Base-by-base conservation (phyloP, 2,113 vertebrate genomes). In the Channa maculata region DNA sequence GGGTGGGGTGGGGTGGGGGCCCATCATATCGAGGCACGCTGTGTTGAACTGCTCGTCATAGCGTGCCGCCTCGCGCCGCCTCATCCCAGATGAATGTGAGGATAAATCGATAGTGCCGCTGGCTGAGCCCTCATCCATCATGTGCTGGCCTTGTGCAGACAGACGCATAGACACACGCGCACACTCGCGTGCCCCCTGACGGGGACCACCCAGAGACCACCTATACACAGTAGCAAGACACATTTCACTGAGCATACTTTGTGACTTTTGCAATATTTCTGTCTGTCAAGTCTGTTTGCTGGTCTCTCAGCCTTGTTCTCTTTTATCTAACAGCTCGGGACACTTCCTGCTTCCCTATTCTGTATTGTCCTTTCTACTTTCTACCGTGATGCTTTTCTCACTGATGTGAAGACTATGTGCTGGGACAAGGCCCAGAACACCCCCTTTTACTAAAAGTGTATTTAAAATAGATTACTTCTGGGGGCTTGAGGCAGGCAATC, bases 401-500 rank as follows among this genome's bases (percentile, higher is more conserved):
- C 88, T 89, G 90, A 90, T 43, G 84, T 81, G 90, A 94, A 92
- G 91, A 91, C 86, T 91, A 80, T n/a, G 2, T 1, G 73, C 71
- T 80, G 71, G 83, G 86, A 84, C 70, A 71, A 65, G 58, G 58
- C 61, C 75, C 14, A 53, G 87, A 75, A 44, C 86, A 80, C 60
- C 50, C 57, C 82, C 43, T 79, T 82, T 92, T 88, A 84, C 72
- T 75, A 75, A 91, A 93, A 93, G 94, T 94, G 92, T 92, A 94
- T 96, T 96, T 95, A 94, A 96, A 97, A 97, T 95, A 94, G 94
- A 97, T 97, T 96, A 94, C 93, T 95, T 95, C 94, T 94, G 91
- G 90, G 51, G 61, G 93, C 88, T 84, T 91, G 83, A 81, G 92
- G 90, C 93, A 93, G 91, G 44, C 58, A 46, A 96, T 97, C 96